A percentile compares a stretch with the other conserved stretches of the same genome.
These are phyloP conservation scores for Thoracochromis brauschi DNA, from an alignment of 2,113 vertebrate genomes.

Conservation along the genomic window DNA sequence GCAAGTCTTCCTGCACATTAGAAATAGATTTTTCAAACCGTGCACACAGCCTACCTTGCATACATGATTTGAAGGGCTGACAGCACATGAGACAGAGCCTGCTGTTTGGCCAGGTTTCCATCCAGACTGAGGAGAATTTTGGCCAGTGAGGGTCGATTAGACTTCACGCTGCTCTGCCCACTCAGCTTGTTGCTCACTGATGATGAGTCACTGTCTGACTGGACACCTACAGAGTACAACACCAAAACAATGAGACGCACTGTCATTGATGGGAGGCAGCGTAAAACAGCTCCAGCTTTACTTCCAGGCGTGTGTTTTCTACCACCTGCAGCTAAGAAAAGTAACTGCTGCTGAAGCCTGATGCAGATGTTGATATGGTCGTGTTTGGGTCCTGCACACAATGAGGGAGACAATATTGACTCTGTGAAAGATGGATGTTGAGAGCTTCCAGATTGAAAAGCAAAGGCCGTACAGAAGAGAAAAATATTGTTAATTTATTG, in stretches of 20 bases:
- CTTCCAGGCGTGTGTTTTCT: background rate
- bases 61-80: slow-evolving; percentile 94
- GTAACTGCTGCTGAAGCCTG: background rate
- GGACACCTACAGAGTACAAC: slow-evolving; percentile 77
- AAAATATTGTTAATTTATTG: background rate
- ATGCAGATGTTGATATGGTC: background rate
- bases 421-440: background rate
- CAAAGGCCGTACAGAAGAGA: background rate
- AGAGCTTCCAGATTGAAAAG: background rate
- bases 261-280: background rate
- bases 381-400: background rate
- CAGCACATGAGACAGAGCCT: slow-evolving; percentile 89
- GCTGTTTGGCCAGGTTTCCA: slow-evolving; percentile 91
- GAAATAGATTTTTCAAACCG: no score
- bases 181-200: slow-evolving; percentile 86
- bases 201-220: slow-evolving; percentile 88
- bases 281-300: background rate
- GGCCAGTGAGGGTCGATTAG: slow-evolving; percentile 89
- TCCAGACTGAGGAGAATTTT: slow-evolving; percentile 95
- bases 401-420: background rate
- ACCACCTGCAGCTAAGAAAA: background rate
- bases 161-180: slow-evolving; percentile 79
- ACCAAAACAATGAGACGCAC: background rate
- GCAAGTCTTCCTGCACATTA: background rate
- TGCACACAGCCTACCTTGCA: slow-evolving; percentile 78